phyloP scores from a whole-genome alignment of 2,113 vertebrate genomes.

The Herpailurus yagouaroundi region DNA sequence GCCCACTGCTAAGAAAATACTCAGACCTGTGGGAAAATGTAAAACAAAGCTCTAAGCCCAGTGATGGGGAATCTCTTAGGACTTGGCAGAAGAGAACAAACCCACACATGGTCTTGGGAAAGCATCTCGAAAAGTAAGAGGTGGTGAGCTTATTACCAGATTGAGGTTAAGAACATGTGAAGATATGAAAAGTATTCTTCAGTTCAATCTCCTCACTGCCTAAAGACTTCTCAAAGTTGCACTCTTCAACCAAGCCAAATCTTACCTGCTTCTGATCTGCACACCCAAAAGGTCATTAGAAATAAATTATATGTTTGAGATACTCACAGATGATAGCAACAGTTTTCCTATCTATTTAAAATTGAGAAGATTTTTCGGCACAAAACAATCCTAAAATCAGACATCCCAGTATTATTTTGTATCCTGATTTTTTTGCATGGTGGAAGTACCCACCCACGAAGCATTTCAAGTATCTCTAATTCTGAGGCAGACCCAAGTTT shows the following conservation, averaged over 20 bases:
- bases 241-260: neutral
- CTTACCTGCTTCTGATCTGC: neutral
- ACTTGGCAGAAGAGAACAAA: neutral
- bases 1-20: neutral
- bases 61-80: neutral
- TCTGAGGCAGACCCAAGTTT: neutral
- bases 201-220: neutral
- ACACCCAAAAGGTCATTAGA: neutral
- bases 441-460: neutral
- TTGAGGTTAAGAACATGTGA: neutral
- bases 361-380: neutral
- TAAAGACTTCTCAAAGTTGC: neutral
- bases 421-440: neutral
- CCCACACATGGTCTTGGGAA: neutral
- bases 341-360: neutral
- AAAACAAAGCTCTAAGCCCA: neutral
- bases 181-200: neutral
- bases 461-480: constrained; percentile 37
- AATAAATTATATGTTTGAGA: neutral
- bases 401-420: neutral
- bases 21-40: neutral
- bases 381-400: neutral
- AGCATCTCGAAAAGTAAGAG: neutral
- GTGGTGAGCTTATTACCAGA: neutral
- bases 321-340: neutral